These are phyloP conservation scores for Hapalemur alaotrensis DNA, from an alignment of 2,797 vertebrate genomes.

Conservation along the genomic window DNA sequence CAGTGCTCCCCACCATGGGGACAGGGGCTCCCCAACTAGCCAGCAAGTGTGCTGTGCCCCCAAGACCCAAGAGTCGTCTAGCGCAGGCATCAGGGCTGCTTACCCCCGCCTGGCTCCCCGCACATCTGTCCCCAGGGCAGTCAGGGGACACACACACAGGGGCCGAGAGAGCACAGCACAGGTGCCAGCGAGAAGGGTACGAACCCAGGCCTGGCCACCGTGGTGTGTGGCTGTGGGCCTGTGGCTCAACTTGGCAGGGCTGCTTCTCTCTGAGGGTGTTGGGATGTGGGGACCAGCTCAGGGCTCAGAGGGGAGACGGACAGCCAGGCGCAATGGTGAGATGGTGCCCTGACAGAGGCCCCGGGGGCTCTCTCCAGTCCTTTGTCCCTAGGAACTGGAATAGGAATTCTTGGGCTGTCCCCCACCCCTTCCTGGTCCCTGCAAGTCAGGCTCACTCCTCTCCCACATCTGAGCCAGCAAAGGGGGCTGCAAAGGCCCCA, in stretches of 20 bases:
- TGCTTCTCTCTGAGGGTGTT: too few species aligned
- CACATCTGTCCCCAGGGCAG: not conserved
- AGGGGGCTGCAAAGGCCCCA: not conserved
- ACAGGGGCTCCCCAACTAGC: not conserved
- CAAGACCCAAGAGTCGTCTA: fast-evolving
- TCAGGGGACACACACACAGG: not conserved
- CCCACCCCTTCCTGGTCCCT: not conserved
- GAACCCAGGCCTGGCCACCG: not conserved
- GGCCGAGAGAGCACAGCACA: not conserved
- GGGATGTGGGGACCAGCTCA: not conserved
- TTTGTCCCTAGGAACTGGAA: not conserved
- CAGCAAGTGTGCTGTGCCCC: fast-evolving
- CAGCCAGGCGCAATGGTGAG: not conserved
- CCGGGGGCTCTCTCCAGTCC: not conserved
- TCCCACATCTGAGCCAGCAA: not conserved
- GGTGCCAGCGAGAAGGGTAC: too few species aligned
- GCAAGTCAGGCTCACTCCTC: not conserved
- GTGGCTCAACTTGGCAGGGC: too few species aligned
- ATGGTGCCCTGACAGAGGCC: not conserved
- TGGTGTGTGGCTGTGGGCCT: not conserved
- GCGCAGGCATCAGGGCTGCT: not conserved
- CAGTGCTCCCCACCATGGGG: not conserved
- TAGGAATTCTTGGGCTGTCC: not conserved
- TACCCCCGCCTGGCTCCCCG: too few species aligned
- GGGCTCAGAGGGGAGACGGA: not conserved